Evolutionary conservation across 2,888 invertebrate species (phyloP), one percentile per base, ranked within the genome.

Genomic region (Yponomeuta sedellus): DNA sequence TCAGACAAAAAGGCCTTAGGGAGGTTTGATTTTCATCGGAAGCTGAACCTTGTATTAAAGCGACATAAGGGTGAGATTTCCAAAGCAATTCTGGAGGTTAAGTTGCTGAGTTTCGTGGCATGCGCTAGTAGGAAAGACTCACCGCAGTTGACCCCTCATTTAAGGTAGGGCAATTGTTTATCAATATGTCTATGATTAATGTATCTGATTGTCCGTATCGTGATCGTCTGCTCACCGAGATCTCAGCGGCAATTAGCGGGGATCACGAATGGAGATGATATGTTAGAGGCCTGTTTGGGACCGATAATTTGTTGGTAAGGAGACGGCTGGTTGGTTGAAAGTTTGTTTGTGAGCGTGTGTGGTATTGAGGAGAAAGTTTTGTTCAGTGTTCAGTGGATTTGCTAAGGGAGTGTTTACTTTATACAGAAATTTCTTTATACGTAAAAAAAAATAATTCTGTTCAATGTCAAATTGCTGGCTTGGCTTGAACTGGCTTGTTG

Each of bases 81-180:
- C 16, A 12, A 5, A 16, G 2, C 12, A 16, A 16, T 16, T 8
- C 1, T 59, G 20, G 22, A 22, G 25, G 59, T 59, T 59, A 59
- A 10, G 22, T 20, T 22, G 10, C 11, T 52, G 16, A 10, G 40
- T 57, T 12, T 64, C 10, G 57, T 57, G 25, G 19, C 1, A 56
- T 25, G 71, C 74, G 77, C 74, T 75, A 72, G 70, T 70, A 74
- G 74, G 70, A 71, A 74, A 75, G 74, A 72, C 70, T 65, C 64
- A 66, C 69, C 75, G 74, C 71, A 74, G 78, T 77, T 89, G 90
- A 90, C 89, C 88, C 83, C 88, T 88, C 82, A 87, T 90, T 88
- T 88, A 88, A 90, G 88, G 81, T 86, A 84, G 86, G 84, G 85
- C 88, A 88, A 89, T 90, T 88, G 90, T 89, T 90, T 90, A 89